phyloP scores from a whole-genome alignment of 2,113 vertebrate species.

The Scopus umbretta region DNA sequence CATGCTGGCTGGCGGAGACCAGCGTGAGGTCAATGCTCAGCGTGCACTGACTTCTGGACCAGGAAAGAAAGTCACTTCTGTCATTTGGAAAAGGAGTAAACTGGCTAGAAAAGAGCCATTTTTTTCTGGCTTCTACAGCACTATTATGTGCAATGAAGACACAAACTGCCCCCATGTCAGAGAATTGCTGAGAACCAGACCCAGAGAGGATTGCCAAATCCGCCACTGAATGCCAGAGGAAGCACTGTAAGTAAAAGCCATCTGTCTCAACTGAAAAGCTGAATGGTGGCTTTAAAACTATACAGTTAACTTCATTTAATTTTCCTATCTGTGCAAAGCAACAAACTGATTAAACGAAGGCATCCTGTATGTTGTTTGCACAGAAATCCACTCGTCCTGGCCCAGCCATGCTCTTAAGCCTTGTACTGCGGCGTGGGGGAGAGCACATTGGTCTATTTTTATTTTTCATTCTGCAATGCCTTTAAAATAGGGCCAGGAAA shows the following conservation, averaged over 20 bases:
- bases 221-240: slow-evolving; percentile 27
- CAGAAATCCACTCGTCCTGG: background rate
- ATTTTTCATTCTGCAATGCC: background rate
- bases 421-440: background rate
- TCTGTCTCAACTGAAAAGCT: slow-evolving; percentile 20
- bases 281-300: background rate
- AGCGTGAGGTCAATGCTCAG: background rate
- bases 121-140: background rate
- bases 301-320: background rate
- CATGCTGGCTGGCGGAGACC: background rate
- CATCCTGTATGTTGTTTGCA: background rate
- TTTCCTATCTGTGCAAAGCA: background rate
- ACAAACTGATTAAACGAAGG: background rate
- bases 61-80: background rate
- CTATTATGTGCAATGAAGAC: background rate
- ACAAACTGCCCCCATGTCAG: background rate
- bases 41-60: background rate
- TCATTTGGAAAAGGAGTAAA: background rate
- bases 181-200: slow-evolving; percentile 39
- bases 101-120: background rate
- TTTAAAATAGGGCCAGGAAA: background rate
- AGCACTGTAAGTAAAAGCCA: background rate
- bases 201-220: slow-evolving; percentile 18
- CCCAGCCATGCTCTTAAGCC: background rate
- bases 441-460: background rate